A percentile compares a stretch with the other conserved stretches of the same genome.
phyloP scores from a whole-genome alignment of 2,113 vertebrate species.

The Phyllopteryx taeniolatus region DNA sequence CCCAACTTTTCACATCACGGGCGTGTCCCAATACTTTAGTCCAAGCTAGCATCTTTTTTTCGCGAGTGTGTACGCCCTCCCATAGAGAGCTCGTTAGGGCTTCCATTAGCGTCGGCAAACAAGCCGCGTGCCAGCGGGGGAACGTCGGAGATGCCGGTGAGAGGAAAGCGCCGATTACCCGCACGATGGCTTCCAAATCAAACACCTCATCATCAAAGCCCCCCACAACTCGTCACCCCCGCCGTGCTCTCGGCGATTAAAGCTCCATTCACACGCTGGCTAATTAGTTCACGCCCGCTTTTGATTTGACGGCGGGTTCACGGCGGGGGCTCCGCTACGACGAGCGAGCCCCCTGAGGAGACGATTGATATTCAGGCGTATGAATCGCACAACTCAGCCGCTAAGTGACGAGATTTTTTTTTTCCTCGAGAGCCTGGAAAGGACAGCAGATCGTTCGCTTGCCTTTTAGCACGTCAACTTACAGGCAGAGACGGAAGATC shows the following conservation, averaged over 20 bases:
- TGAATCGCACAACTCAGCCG: background rate
- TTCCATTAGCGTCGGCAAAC: background rate
- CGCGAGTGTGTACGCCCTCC: background rate
- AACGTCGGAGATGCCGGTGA: background rate
- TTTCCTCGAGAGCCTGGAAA: background rate
- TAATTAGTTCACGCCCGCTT: slow-evolving; percentile 7
- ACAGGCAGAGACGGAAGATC: background rate
- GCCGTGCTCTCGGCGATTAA: background rate
- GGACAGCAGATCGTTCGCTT: background rate
- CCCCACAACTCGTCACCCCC: background rate
- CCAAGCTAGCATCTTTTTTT: background rate
- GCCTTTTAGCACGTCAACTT: background rate
- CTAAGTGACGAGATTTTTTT: background rate
- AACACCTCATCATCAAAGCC: background rate
- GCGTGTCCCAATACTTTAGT: background rate
- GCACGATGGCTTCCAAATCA: background rate
- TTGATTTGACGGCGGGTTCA: background rate
- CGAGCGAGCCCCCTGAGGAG: background rate
- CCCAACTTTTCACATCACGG: background rate
- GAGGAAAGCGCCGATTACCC: background rate
- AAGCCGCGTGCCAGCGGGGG: background rate
- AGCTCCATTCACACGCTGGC: background rate
- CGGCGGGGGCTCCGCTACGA: background rate
- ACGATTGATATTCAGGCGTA: background rate
- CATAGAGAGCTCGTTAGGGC: background rate